A percentile compares a stretch with the other conserved stretches of the same genome.
These are phyloP conservation scores for Lysandra coridon DNA, from an alignment of 2,888 invertebrate species.

Conservation along the genomic window DNA sequence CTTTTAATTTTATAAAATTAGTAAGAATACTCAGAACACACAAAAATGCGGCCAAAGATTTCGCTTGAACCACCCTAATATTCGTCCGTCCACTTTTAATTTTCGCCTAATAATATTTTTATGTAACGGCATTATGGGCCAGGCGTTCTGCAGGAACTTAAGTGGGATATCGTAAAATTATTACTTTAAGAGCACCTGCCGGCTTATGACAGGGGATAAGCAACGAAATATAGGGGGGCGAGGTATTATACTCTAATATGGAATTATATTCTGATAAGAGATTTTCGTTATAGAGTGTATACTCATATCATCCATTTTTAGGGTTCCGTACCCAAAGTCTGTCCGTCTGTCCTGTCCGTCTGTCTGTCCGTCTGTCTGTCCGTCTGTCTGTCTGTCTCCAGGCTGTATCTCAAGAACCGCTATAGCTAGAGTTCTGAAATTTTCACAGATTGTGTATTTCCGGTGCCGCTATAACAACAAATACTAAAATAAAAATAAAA, in stretches of 20 bases:
- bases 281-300: neutral
- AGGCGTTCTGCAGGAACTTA: constrained; percentile 38
- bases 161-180: constrained; percentile 64
- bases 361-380: too few relatives aligned
- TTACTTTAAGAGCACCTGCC: constrained; percentile 59
- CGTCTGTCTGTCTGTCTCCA: too few relatives aligned
- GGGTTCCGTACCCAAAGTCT: too few relatives aligned
- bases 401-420: too few relatives aligned
- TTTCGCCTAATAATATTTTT: constrained; percentile 28
- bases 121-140: constrained; percentile 20
- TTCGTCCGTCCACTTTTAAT: constrained; percentile 21
- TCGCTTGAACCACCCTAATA: neutral
- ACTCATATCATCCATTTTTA: too few relatives aligned
- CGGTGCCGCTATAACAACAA: too few relatives aligned
- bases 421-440: too few relatives aligned
- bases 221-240: constrained; percentile 50
- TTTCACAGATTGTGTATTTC: too few relatives aligned
- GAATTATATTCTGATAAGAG: constrained; percentile 24
- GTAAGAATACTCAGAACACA: too few relatives aligned
- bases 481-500: too few relatives aligned
- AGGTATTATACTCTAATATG: constrained; percentile 24
- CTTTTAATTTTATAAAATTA: too few relatives aligned
- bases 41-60: neutral
- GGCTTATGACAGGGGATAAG: constrained; percentile 58
- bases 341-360: too few relatives aligned